A percentile compares a stretch with the other conserved stretches of the same genome.
Conservation (phyloP, 2,797 vertebrate genomes). For the Okamejei kenojei region DNA sequence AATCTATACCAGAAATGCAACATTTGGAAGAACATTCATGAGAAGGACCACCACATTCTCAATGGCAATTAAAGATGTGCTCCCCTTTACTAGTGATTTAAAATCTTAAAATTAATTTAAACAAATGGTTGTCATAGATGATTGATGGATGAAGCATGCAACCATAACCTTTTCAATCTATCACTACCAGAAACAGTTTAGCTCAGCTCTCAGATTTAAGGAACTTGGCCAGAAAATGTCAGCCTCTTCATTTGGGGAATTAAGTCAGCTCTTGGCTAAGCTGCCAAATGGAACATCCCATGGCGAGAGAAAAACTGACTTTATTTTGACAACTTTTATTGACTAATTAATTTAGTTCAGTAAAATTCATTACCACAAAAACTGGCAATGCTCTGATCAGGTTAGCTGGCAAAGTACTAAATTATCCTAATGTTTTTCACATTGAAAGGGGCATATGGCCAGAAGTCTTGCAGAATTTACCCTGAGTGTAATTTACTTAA, state of each 20-base stretch:
- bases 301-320: not conserved
- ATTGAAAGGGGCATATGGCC: not conserved
- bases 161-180: not conserved
- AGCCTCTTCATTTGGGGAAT: not conserved
- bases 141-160: not conserved
- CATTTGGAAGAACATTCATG: too few relatives aligned
- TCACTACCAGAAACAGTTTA: not conserved
- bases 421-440: not conserved
- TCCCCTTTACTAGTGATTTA: too few relatives aligned
- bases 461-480: not conserved
- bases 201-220: not conserved
- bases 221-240: not conserved
- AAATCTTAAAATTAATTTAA: too few relatives aligned
- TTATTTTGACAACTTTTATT: not conserved
- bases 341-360: constrained; percentile 22
- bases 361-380: constrained; percentile 3
- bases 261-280: not conserved
- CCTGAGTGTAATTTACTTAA: not conserved
- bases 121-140: not conserved
- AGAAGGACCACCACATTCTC: too few relatives aligned
- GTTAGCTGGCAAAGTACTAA: not conserved
- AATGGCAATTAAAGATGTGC: too few relatives aligned
- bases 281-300: not conserved
- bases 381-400: not conserved
- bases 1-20: too few relatives aligned